phyloP scores from a whole-genome alignment of 1,140 invertebrate genomes.

The Micrasema longulum region DNA sequence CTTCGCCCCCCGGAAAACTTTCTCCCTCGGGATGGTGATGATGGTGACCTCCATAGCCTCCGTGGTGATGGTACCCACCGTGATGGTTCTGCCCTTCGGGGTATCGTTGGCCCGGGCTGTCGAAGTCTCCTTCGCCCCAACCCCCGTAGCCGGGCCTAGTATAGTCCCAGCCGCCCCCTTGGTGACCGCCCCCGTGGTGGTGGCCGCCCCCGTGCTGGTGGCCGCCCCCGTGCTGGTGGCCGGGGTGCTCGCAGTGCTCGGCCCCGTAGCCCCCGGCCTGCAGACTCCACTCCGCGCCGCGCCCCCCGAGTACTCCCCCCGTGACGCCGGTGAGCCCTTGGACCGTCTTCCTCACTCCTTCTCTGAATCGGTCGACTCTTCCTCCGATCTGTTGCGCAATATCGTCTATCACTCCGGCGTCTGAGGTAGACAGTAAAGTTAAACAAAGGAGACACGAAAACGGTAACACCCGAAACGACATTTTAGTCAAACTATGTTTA shows the following conservation, averaged over 20 bases:
- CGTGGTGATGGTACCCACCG: not conserved
- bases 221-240: not conserved
- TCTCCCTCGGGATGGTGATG: not conserved
- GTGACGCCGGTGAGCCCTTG: not conserved
- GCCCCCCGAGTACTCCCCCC: not conserved
- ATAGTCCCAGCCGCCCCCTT: constrained; percentile 16
- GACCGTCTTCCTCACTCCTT: constrained; percentile 4
- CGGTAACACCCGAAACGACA: not conserved
- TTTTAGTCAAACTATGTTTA: not conserved
- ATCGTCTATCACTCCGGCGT: constrained; percentile 36
- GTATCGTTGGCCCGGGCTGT: no score
- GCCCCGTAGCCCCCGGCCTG: constrained; percentile 1
- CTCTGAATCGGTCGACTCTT: constrained; percentile 20
- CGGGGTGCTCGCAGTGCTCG: not conserved
- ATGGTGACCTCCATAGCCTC: not conserved
- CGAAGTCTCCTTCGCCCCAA: no score
- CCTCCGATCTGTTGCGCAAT: constrained; percentile 31
- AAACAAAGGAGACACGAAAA: constrained; percentile 3
- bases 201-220: not conserved
- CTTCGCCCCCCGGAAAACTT: not conserved
- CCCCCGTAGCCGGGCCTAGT: no score
- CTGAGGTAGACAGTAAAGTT: not conserved
- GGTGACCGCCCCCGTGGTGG: not conserved
- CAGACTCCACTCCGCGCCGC: not conserved
- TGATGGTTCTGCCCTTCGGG: not conserved